These are phyloP conservation scores for Pseudorasbora parva DNA, from an alignment of 2,113 vertebrate species.

Conservation along the genomic window DNA sequence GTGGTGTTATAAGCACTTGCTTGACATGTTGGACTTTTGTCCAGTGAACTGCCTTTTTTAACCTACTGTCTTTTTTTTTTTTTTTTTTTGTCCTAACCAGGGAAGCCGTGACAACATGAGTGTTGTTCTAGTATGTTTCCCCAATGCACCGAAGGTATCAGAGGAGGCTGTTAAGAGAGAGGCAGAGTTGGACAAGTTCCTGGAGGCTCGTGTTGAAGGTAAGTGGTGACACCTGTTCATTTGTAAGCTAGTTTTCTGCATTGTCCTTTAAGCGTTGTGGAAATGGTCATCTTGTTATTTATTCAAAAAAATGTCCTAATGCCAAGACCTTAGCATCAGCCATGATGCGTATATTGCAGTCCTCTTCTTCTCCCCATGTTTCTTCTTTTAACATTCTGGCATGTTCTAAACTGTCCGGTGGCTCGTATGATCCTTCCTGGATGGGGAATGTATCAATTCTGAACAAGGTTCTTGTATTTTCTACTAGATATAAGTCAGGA, in stretches of 20 bases:
- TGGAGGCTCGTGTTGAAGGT: constrained; percentile 96
- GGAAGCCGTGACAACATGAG: constrained; percentile 99
- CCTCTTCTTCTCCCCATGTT: background rate
- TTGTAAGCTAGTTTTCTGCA: background rate
- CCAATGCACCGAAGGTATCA: constrained; percentile 93
- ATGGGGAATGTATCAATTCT: constrained; percentile 2
- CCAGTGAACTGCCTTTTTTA: background rate
- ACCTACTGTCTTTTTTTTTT: background rate
- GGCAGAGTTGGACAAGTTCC: constrained; percentile 93
- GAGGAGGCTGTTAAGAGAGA: constrained; percentile 95
- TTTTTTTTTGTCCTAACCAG: constrained; percentile 66
- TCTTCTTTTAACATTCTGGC: constrained; percentile 31
- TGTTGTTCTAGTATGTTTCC: constrained; percentile 96
- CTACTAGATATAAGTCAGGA: background rate
- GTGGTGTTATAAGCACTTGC: background rate
- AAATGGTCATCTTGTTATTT: background rate
- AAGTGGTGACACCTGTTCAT: constrained; percentile 58
- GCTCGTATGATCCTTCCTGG: background rate
- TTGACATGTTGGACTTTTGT: background rate
- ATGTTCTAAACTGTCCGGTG: constrained; percentile 14
- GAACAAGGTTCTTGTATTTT: constrained; percentile 10
- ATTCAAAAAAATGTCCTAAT: background rate
- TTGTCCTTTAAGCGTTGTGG: background rate
- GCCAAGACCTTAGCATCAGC: background rate
- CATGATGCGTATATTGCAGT: constrained; percentile 1